A percentile compares a stretch with the other conserved stretches of the same genome.
These are phyloP conservation scores for Oreotrochilus melanogaster DNA, from an alignment of 2,113 vertebrate species.

Conservation along the genomic window DNA sequence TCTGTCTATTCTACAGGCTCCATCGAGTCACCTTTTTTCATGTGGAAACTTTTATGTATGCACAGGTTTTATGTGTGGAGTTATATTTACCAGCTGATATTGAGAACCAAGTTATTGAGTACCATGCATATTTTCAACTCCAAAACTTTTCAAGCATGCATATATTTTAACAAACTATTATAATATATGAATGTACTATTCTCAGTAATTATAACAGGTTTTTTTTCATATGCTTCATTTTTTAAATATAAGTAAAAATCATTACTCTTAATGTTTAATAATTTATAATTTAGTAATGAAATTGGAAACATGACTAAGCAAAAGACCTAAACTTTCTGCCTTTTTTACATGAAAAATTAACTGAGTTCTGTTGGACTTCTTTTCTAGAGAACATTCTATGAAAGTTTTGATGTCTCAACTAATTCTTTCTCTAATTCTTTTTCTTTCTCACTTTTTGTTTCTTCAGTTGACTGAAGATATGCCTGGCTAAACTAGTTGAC, in stretches of 20 bases:
- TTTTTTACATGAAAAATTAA: background rate
- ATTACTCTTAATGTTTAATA: constrained; percentile 6
- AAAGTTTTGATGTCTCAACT: background rate
- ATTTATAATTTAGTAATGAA: background rate
- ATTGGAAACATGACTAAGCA: background rate
- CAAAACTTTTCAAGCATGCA: background rate
- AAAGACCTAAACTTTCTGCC: background rate
- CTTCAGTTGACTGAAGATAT: background rate
- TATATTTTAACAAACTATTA: background rate
- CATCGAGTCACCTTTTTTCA: background rate
- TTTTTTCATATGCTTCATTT: background rate
- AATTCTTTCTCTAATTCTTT: too few relatives aligned
- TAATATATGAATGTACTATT: background rate
- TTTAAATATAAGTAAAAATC: background rate
- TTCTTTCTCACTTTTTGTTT: background rate
- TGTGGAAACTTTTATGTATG: background rate
- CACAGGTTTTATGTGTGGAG: background rate
- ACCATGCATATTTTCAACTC: background rate
- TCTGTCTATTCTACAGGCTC: background rate
- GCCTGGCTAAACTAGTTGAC: background rate
- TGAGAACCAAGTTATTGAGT: background rate
- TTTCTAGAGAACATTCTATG: background rate
- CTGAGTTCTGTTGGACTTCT: background rate
- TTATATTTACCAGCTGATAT: background rate
- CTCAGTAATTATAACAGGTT: background rate